Evolutionary conservation across 2,113 vertebrate species (phyloP), one percentile per base, ranked within the genome.

Genomic region (Athene noctua): DNA sequence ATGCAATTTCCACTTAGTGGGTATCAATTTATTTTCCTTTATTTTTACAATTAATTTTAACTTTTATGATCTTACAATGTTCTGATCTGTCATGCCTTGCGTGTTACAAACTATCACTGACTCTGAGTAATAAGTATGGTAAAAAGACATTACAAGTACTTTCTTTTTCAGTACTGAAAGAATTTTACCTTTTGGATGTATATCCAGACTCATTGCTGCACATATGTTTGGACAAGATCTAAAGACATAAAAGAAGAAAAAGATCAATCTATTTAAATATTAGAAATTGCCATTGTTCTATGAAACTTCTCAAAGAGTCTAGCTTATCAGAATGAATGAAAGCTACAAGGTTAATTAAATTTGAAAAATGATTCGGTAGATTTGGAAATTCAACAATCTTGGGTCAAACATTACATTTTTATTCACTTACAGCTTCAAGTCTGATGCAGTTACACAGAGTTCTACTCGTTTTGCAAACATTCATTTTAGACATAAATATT

Each of bases 401-500:
- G 22, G 1, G 32, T 85, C 59, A 78, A 72, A 55, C 3, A 3
- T 57, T 72, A n/a, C 1, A 1, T 11, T 62, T 95, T 94, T 91
- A 54, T 95, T 98, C 58, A 74, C 47, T 90, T 74, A 51, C 55
- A 58, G 61, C 27, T 88, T 66, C 47, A 75, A 25, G 80, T 73
- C 58, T 63, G 62, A 9, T 65, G 81, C 62, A 68, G 46, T 79
- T 27, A 34, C 32, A 15, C 74, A 62, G 77, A 96, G 22, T 16
- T 80, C 49, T 15, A 44, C 72, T 71, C 79, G 84, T 97, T 96
- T 97, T 96, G 75, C 46, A 73, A 81, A 77, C 38, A 40, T 86
- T 90, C 54, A 88, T 97, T 95, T 97, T 92, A 49, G 80, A 90
- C 40, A 91, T 96, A 97, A 98, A 95, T 97, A 97, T 95, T 97